Percentiles rank a stretch among this genome's conserved stretches.
Evolutionary conservation across 1,140 invertebrate species (phyloP).

Genomic region (Sycophila sp.): DNA sequence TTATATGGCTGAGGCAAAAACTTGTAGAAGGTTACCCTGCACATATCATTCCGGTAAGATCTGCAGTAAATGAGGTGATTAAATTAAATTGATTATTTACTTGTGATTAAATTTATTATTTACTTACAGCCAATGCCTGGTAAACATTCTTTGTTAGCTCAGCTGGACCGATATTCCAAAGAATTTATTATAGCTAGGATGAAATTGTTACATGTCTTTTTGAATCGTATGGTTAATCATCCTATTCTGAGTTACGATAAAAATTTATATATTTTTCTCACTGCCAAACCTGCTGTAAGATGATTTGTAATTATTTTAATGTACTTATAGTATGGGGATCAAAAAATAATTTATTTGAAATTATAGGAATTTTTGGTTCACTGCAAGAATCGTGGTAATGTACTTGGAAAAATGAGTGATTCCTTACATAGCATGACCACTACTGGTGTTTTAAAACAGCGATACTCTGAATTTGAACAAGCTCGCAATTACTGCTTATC

Average conservation of each 20-base stretch:
- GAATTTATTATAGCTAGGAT: slow-evolving; percentile 79
- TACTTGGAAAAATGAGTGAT: slow-evolving; percentile 70
- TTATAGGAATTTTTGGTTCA: slow-evolving; percentile 74
- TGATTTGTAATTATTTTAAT: slow-evolving; percentile 37
- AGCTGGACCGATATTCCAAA: slow-evolving; percentile 79
- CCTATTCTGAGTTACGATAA: slow-evolving; percentile 78
- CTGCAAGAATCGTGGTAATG: slow-evolving; percentile 71
- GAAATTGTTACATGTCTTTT: slow-evolving; percentile 77
- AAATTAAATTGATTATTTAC: slow-evolving; percentile 22
- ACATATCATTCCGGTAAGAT: slow-evolving; percentile 75
- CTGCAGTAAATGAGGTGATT: background rate
- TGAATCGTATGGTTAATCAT: slow-evolving; percentile 74
- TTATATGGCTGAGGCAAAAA: slow-evolving; percentile 77
- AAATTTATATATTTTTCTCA: slow-evolving; percentile 76
- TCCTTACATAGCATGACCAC: slow-evolving; percentile 72
- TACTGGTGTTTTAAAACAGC: slow-evolving; percentile 69
- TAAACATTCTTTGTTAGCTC: slow-evolving; percentile 77
- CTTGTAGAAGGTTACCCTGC: slow-evolving; percentile 75
- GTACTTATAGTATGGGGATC: background rate
- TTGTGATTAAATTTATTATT: slow-evolving; percentile 25
- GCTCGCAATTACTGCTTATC: slow-evolving; percentile 73
- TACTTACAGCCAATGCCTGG: slow-evolving; percentile 76
- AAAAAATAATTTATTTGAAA: slow-evolving; percentile 17
- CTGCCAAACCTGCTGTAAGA: slow-evolving; percentile 73
- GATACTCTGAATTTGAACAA: slow-evolving; percentile 73